A percentile compares a stretch with the other conserved stretches of the same genome.
Evolutionary conservation across 1,140 invertebrate species (phyloP).

Genomic region (Muscidifurax raptorellus): DNA sequence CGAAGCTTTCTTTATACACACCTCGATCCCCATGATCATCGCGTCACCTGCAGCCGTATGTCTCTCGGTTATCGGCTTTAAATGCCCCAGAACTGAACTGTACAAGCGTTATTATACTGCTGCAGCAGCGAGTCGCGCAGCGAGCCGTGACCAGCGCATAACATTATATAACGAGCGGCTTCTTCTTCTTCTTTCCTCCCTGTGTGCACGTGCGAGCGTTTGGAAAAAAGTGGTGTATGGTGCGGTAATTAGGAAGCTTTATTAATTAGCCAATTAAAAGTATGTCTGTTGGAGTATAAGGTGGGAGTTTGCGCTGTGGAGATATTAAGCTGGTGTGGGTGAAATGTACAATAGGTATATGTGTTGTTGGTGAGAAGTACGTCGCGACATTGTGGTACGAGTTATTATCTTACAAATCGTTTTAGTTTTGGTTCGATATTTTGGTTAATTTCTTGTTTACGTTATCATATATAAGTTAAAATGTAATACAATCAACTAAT

Average conservation of each 20-base stretch:
- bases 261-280: conserved; percentile 29
- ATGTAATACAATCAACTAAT: no score
- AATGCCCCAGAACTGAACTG: neutral
- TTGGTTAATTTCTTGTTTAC: neutral
- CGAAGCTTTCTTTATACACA: neutral
- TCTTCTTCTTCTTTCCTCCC: neutral
- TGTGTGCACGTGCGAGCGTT: neutral
- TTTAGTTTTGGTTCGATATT: neutral
- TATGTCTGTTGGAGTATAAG: neutral
- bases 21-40: neutral
- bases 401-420: no score
- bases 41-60: neutral
- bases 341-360: neutral
- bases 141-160: conserved; percentile 41
- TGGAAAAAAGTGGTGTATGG: neutral
- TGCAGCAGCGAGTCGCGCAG: neutral
- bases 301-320: neutral
- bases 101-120: neutral
- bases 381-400: neutral
- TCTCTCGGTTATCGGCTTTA: neutral
- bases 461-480: no score
- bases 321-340: neutral
- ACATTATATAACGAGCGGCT: conserved; percentile 29
- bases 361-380: neutral
- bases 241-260: neutral